Base-by-base conservation (phyloP, 2,888 invertebrate genomes). In the Charanyca ferruginea region DNA sequence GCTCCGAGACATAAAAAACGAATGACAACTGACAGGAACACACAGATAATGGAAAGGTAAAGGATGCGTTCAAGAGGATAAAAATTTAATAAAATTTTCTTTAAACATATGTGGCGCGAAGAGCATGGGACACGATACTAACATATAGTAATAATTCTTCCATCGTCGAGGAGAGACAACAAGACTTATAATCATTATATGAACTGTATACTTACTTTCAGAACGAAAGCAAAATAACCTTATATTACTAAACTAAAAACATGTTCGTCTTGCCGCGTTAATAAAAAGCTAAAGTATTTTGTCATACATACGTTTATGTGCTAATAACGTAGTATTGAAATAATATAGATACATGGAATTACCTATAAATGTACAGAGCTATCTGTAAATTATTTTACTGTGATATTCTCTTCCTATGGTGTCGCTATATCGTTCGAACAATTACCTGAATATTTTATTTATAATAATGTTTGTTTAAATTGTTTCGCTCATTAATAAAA, bases 381-480 rank as follows among this genome's bases (percentile, higher is more conserved):
- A 70, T 67, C 32, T 67, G 67, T 71, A 73, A 77, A 83, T 84
- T 85, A 73, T 80, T 81, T 91, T 91, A 90, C 94, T 94, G 94
- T 94, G 93, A 94, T 94, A 94, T 87, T 87, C 81, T 92, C 91
- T 92, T 93, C 91, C 90, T 91, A 83, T 73, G 83, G 82, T 84
- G 83, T 88, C 82, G 89, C 87, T 85, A 87, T 85, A 83, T 84
- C 78, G 77, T 80, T 85, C 84, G 83, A 84, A 83, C 82, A 83
- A 82, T 84, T 86, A 89, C 85, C 80, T 85, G 83, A 87, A 86
- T 89, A 86, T 87, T 89, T 90, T 89, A 87, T 89, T 91, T 85
- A 85, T 80, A 83, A 79, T 82, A 78, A 64, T 84, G 73, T 80
- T 81, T 84, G 79, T 86, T 86, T 84, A 84, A 78, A 80, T 88